Conservation (phyloP, 2,888 invertebrate genomes). For the Thumatha senex region DNA sequence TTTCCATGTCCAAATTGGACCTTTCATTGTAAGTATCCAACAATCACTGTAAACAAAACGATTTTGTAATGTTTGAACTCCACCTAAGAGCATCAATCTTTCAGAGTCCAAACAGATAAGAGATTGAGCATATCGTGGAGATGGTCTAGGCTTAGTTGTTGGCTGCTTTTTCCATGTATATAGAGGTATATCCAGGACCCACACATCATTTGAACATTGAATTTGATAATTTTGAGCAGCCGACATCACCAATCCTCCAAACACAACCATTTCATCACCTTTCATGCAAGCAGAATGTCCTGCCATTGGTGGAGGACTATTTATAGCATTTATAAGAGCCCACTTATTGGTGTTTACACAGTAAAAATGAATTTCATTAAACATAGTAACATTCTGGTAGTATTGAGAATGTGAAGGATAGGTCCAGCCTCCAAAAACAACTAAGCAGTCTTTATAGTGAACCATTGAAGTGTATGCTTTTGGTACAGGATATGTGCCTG, state of each 20-base stretch:
- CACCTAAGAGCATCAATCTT: constrained; percentile 92
- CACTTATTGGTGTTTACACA: constrained; percentile 92
- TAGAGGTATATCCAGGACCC: constrained; percentile 92
- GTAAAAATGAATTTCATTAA: constrained; percentile 96
- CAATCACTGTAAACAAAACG: constrained; percentile 91
- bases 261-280: constrained; percentile 91
- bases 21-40: constrained; percentile 93
- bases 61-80: constrained; percentile 93
- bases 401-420: constrained; percentile 94
- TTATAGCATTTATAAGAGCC: constrained; percentile 85
- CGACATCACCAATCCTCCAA: constrained; percentile 87
- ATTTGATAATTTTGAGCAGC: constrained; percentile 74
- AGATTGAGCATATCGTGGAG: constrained; percentile 96
- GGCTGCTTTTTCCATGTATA: constrained; percentile 91
- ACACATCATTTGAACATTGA: constrained; percentile 91
- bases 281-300: constrained; percentile 96
- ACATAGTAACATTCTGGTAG: constrained; percentile 93
- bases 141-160: constrained; percentile 87
- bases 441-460: constrained; percentile 91
- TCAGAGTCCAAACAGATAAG: constrained; percentile 91
- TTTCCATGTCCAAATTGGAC: constrained; percentile 88
- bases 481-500: constrained; percentile 95
- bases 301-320: constrained; percentile 92
- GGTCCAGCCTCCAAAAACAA: constrained; percentile 98
- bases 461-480: constrained; percentile 97